A percentile compares a stretch with the other conserved stretches of the same genome.
phyloP scores from a whole-genome alignment of 2,797 vertebrate genomes.

The Chaenodraco wilsoni region DNA sequence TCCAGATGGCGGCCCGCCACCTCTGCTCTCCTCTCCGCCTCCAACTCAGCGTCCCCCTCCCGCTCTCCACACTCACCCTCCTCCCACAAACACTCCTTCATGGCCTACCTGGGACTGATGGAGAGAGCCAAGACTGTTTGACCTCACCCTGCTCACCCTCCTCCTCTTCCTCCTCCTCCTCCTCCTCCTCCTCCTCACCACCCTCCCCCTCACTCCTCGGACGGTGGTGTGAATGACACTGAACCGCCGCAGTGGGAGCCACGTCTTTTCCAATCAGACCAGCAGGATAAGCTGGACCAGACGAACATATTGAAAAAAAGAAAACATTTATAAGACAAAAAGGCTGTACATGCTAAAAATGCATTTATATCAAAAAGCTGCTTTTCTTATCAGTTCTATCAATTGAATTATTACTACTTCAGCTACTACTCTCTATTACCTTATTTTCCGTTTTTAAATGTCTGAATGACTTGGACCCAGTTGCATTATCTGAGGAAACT shows the following conservation, averaged over 20 bases:
- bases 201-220: slow-evolving; percentile 54
- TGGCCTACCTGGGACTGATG: slow-evolving; percentile 97
- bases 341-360: slow-evolving; percentile 92
- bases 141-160: slow-evolving; percentile 68
- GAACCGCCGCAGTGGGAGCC: slow-evolving; percentile 71
- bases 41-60: slow-evolving; percentile 84
- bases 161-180: slow-evolving; percentile 9
- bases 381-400: slow-evolving; percentile 89
- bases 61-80: slow-evolving; percentile 84
- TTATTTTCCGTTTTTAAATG: slow-evolving; percentile 71
- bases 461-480: slow-evolving; percentile 81
- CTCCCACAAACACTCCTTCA: slow-evolving; percentile 98
- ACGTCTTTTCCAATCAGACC: slow-evolving; percentile 81
- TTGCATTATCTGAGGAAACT: slow-evolving; percentile 78
- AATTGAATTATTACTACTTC: slow-evolving; percentile 82
- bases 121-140: slow-evolving; percentile 96
- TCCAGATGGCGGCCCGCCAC: slow-evolving; percentile 88
- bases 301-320: slow-evolving; percentile 76
- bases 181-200: slow-evolving; percentile 1
- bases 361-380: slow-evolving; percentile 97
- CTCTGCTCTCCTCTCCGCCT: slow-evolving; percentile 85
- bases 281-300: slow-evolving; percentile 91
- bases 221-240: slow-evolving; percentile 70
- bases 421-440: slow-evolving; percentile 73
- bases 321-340: slow-evolving; percentile 87